Base-by-base conservation (phyloP, 2,797 vertebrate species). In the Saxicola maurus region DNA sequence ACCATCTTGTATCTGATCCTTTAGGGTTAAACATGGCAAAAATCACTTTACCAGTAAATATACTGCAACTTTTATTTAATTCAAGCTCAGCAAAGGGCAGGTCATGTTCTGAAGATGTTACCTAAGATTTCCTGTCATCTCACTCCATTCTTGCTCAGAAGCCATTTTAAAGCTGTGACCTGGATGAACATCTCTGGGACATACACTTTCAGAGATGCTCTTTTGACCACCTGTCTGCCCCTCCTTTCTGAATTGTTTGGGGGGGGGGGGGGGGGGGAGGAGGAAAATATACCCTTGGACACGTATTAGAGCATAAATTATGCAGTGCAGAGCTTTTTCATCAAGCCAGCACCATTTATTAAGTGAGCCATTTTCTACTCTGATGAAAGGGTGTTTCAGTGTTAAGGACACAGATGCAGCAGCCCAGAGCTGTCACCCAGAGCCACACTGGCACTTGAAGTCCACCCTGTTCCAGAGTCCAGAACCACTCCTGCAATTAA, bases 81-180 rank as follows among this genome's bases (percentile, higher is more conserved):
- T 38, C 28, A 43, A 40, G 18, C 37, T 38, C 5, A 17, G 14
- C 12, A 3, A 20, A 4, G 2, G 2, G 7, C 1, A 40, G 1
- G 5, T 10, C 1, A 7, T 0, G 0, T 17, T 31, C 30, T 57
- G 1, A 9, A 27, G 4, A 6, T 13, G 5, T 13, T 8, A 24
- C 13, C 13, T 25, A 46, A 11, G 2, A 7, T 2, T 45, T 4
- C 14, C 14, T 15, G 33, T 23, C 8, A 5, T 9, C 56, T 52
- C 55, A 17, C 1, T 33, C 20, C 0, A 0, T 19, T 31, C 11
- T 19, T 55, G 24, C 18, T 67, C 6, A 13, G 2, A 10, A 49
- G 4, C 16, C 4, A 0, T 53, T 53, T 42, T 8, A 3, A 40
- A 43, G 45, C 43, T 30, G 16, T 6, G 82, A 12, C 17, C 8